phyloP scores from a whole-genome alignment of 2,113 vertebrate genomes.

The Myotis lucifugus region DNA sequence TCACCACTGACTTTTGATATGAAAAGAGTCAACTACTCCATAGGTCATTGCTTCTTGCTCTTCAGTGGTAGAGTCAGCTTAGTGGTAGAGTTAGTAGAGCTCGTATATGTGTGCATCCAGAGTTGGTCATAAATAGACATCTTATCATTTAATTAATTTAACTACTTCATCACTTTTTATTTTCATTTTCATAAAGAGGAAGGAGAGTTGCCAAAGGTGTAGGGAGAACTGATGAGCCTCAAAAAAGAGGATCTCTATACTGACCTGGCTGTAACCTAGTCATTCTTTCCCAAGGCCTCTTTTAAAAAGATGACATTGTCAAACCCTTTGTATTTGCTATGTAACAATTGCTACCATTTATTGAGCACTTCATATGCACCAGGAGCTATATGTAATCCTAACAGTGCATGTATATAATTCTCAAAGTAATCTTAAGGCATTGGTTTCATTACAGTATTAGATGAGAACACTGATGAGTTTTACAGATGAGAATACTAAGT shows the following conservation, averaged over 20 bases:
- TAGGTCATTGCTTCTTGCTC: not conserved
- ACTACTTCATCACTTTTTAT: not conserved
- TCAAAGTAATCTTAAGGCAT: not conserved
- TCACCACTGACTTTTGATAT: not conserved
- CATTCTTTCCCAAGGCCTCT: not conserved
- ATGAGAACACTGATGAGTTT: not conserved
- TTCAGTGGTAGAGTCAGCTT: not conserved
- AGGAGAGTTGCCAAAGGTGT: not conserved
- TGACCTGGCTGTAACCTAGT: not conserved
- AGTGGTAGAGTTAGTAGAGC: not conserved
- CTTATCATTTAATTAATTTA: not conserved
- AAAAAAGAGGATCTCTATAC: not conserved
- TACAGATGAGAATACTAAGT: not conserved
- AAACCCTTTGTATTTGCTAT: not conserved
- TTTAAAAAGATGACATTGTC: not conserved
- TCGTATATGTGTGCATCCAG: not conserved
- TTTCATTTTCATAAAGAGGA: conserved; percentile 30
- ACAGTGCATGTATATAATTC: not conserved
- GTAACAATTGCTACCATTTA: conserved; percentile 1
- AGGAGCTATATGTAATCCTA: not conserved
- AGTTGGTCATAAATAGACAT: not conserved
- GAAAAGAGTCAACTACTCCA: not conserved
- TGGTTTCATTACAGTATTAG: not conserved
- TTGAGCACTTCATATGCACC: not conserved
- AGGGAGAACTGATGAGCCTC: not conserved